A percentile compares a stretch with the other conserved stretches of the same genome.
phyloP scores from a whole-genome alignment of 2,797 vertebrate genomes.

The Onychomys torridus region DNA sequence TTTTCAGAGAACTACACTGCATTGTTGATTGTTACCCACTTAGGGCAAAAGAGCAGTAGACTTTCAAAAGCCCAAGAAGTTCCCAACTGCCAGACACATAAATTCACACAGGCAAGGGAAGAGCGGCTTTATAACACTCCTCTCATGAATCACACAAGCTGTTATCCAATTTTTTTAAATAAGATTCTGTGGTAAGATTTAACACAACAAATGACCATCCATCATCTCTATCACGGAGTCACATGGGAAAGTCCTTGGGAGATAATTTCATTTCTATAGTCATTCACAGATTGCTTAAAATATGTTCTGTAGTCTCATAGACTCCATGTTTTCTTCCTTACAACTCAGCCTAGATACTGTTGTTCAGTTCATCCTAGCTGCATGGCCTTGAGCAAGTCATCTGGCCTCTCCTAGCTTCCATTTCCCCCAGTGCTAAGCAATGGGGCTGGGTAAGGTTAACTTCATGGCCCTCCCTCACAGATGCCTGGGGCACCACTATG shows the following conservation, averaged over 20 bases:
- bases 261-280: constrained; percentile 29
- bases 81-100: not conserved
- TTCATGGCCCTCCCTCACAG: not conserved
- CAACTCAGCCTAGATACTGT: not conserved
- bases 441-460: not conserved
- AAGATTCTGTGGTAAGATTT: constrained; percentile 39
- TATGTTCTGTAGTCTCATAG: not conserved
- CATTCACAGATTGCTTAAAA: constrained; percentile 31
- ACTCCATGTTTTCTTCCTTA: not conserved
- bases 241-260: constrained; percentile 26
- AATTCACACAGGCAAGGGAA: constrained; percentile 28
- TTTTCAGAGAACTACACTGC: not conserved
- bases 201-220: constrained; percentile 30
- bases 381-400: not conserved
- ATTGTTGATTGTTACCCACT: not conserved
- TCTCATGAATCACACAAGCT: constrained; percentile 19
- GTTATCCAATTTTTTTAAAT: not conserved
- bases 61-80: not conserved
- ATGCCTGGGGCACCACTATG: not conserved
- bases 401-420: not conserved
- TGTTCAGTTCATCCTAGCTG: constrained; percentile 12
- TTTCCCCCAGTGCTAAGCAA: constrained; percentile 33
- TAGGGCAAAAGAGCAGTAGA: not conserved
- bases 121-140: not conserved
- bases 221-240: constrained; percentile 14